Conservation (phyloP, 2,113 vertebrate genomes). For the Gulo gulo region DNA sequence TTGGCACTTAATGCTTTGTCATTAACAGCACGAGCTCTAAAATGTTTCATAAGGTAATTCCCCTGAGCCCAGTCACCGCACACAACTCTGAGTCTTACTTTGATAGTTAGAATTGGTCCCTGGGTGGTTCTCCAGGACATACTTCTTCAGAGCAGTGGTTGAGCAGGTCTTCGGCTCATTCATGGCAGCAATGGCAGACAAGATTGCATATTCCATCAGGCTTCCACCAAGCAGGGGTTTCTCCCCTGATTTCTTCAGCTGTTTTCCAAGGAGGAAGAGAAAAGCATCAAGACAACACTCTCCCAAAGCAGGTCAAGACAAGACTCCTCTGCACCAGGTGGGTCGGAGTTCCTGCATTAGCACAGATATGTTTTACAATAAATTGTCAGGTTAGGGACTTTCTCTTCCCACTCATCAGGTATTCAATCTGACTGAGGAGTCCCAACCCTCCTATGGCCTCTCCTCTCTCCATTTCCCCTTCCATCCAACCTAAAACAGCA, state of each 20-base stretch:
- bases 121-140: slow-evolving; percentile 93
- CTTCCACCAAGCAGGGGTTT: slow-evolving; percentile 92
- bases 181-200: slow-evolving; percentile 97
- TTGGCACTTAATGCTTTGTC: neutral
- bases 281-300: slow-evolving; percentile 89
- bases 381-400: slow-evolving; percentile 81
- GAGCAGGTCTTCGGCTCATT: slow-evolving; percentile 99
- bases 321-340: slow-evolving; percentile 88
- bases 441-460: neutral
- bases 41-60: neutral
- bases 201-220: slow-evolving; percentile 94
- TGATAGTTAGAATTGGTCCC: slow-evolving; percentile 91
- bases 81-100: slow-evolving; percentile 82
- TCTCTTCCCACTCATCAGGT: slow-evolving; percentile 71
- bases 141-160: slow-evolving; percentile 93
- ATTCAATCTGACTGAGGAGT: slow-evolving; percentile 55
- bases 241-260: slow-evolving; percentile 95
- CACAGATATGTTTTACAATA: slow-evolving; percentile 84
- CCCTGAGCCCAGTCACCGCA: neutral
- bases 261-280: slow-evolving; percentile 87
- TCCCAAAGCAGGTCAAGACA: slow-evolving; percentile 88
- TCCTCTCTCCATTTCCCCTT: slow-evolving; percentile 16
- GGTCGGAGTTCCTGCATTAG: slow-evolving; percentile 86
- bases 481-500: neutral
- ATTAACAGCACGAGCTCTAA: neutral